A percentile compares a stretch with the other conserved stretches of the same genome.
Conservation (phyloP, 2,888 invertebrate species). For the Timandra comae region DNA sequence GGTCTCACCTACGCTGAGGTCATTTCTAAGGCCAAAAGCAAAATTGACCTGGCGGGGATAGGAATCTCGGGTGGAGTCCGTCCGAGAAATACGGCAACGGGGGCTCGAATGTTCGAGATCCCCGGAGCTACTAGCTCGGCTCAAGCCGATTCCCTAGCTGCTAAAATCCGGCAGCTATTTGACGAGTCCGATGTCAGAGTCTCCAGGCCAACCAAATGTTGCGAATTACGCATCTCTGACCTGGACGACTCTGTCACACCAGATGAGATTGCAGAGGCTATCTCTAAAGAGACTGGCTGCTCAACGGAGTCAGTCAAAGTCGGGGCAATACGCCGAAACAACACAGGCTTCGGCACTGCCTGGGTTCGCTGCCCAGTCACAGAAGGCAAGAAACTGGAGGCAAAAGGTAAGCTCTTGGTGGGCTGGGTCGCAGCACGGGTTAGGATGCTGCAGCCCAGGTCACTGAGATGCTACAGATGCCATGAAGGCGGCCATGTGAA, state of each 20-base stretch:
- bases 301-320: neutral
- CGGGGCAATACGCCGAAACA: neutral
- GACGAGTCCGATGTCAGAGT: neutral
- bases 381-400: neutral
- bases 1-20: neutral
- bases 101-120: neutral
- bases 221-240: neutral
- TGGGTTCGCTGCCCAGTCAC: neutral
- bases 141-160: neutral
- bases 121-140: neutral
- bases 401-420: neutral
- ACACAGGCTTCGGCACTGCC: too few species aligned
- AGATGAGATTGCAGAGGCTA: neutral
- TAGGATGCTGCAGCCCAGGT: constrained; percentile 2
- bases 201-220: neutral
- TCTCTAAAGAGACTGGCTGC: neutral
- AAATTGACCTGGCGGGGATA: neutral
- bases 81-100: neutral
- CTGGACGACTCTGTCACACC: constrained; percentile 1
- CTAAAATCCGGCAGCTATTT: neutral
- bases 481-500: constrained; percentile 12
- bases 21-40: neutral
- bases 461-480: constrained; percentile 1
- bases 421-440: neutral
- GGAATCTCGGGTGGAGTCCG: neutral